Conservation (phyloP, 2,797 vertebrate species). For the Austrolebias charrua region DNA sequence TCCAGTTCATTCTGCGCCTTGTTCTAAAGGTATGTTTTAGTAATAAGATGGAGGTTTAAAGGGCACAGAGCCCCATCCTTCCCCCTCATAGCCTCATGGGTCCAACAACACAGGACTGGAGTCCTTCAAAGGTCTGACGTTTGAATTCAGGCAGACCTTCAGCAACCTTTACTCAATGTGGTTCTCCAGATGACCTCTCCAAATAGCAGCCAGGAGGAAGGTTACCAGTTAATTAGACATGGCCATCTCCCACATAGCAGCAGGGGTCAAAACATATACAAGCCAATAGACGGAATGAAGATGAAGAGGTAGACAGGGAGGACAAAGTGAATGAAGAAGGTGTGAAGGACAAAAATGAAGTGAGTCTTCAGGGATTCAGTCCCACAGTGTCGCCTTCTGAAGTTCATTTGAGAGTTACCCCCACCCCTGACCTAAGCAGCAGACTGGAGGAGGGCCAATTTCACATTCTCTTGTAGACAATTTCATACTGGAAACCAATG, state of each 20-base stretch:
- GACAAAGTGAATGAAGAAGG: background rate
- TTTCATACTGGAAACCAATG: background rate
- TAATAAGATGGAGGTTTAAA: background rate
- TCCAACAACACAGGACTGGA: constrained; percentile 6
- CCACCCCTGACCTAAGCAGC: constrained; percentile 1
- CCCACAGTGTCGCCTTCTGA: constrained; percentile 38
- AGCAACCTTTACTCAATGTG: constrained; percentile 22
- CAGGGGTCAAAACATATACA: constrained; percentile 5
- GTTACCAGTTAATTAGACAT: constrained; percentile 70
- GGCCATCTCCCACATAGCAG: constrained; percentile 21
- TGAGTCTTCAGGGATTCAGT: constrained; percentile 18
- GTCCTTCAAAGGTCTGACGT: constrained; percentile 51
- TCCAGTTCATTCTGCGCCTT: constrained; percentile 16
- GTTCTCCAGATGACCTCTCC: constrained; percentile 30
- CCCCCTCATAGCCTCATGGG: constrained; percentile 1
- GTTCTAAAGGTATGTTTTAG: background rate
- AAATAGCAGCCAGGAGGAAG: constrained; percentile 42
- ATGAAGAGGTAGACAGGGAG: constrained; percentile 13
- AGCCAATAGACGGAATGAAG: background rate
- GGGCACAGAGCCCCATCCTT: constrained; percentile 10
- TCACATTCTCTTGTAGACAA: background rate
- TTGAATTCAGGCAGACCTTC: constrained; percentile 26
- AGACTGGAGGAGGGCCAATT: background rate
- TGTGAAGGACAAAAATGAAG: constrained; percentile 34
- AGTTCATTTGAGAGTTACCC: constrained; percentile 14